Evolutionary conservation across 2,797 vertebrate species (phyloP).

Genomic region (Myotis findleyi): DNA sequence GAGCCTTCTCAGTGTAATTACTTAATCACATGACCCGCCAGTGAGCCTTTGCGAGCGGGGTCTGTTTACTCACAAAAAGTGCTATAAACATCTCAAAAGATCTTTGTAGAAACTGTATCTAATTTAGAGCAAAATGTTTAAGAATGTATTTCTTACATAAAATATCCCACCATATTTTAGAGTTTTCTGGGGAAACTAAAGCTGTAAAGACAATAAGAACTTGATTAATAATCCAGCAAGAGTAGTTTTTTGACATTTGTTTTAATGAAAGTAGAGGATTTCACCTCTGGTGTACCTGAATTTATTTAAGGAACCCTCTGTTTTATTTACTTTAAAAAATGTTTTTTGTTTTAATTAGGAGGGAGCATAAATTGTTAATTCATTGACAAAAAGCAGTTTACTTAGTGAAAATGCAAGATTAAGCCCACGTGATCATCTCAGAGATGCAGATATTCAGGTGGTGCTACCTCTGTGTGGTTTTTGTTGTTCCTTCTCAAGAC

Average conservation of each 20-base stretch:
- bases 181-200: not conserved
- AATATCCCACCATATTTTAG: not conserved
- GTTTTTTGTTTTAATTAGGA: not conserved
- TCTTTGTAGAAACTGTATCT: not conserved
- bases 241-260: not conserved
- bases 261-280: slow-evolving; percentile 14
- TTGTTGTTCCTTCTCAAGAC: not conserved
- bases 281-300: not conserved
- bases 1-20: too few species aligned
- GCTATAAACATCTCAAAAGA: not conserved
- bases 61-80: not conserved
- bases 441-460: not conserved
- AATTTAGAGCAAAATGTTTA: not conserved
- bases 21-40: too few species aligned
- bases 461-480: not conserved
- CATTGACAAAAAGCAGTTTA: not conserved
- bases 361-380: not conserved
- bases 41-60: too few species aligned
- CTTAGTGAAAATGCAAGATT: not conserved
- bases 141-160: not conserved
- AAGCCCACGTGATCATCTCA: not conserved
- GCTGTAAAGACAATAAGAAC: not conserved
- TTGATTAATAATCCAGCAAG: not conserved
- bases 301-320: not conserved
- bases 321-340: not conserved